Conservation (phyloP, 2,113 vertebrate species). For the Kryptolebias marmoratus region DNA sequence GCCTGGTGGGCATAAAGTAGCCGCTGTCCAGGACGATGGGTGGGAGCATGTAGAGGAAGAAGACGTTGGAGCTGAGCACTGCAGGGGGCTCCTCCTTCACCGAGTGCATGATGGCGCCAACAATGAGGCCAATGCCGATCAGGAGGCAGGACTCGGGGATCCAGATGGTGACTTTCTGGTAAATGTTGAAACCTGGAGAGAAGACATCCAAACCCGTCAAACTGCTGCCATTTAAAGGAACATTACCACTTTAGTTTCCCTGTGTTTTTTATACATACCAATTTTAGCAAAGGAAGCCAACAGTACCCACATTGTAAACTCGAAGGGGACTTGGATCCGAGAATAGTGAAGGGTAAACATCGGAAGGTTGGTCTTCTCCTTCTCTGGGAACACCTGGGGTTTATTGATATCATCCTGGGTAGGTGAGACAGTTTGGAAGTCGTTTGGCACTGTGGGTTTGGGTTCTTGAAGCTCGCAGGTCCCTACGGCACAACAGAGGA, state of each 20-base stretch:
- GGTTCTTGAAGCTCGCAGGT: conserved; percentile 35
- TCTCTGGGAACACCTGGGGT: conserved; percentile 49
- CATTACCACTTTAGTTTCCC: no score
- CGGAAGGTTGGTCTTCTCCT: conserved; percentile 77
- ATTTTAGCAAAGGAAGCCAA: conserved; percentile 95
- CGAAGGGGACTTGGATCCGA: conserved; percentile 92
- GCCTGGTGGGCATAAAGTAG: conserved; percentile 95
- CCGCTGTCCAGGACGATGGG: conserved; percentile 94
- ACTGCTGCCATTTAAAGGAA: neutral
- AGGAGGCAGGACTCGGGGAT: conserved; percentile 97
- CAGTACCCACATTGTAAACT: conserved; percentile 94
- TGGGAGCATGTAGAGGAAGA: conserved; percentile 96
- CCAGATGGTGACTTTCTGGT: conserved; percentile 92
- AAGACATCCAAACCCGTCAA: neutral
- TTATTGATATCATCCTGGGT: conserved; percentile 1
- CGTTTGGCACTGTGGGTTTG: neutral
- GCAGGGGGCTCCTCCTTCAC: conserved; percentile 92
- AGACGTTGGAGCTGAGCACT: conserved; percentile 91
- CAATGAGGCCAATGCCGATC: conserved; percentile 91
- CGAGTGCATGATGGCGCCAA: conserved; percentile 93
- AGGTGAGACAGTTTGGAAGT: neutral
- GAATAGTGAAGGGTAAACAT: conserved; percentile 90
- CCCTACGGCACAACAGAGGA: conserved; percentile 25
- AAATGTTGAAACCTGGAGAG: conserved; percentile 91
- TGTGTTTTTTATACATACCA: conserved; percentile 77